Percentiles rank a stretch among this genome's conserved stretches.
Conservation (phyloP, 23 tunicate species). For the Ascidia mentula region DNA sequence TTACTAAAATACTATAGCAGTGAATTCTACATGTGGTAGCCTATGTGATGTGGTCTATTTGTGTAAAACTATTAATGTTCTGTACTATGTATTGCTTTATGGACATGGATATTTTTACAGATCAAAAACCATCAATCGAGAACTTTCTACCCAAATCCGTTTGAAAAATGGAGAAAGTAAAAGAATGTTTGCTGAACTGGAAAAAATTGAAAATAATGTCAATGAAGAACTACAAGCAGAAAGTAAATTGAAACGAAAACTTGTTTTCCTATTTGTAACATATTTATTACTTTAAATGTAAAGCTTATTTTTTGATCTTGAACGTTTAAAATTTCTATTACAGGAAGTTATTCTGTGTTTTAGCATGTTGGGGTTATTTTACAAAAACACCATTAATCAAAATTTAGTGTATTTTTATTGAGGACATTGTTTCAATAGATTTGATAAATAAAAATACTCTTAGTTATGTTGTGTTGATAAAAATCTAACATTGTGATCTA, state of each 20-base stretch:
- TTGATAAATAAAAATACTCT: no score
- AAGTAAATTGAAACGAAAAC: slow-evolving; percentile 67
- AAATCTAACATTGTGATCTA: no score
- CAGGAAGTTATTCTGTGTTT: no score
- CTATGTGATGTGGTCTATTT: not conserved
- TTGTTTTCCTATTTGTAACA: no score
- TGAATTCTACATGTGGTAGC: not conserved
- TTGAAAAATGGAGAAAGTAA: slow-evolving; percentile 21
- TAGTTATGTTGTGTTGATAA: no score
- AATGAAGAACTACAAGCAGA: slow-evolving; percentile 58
- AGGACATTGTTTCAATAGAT: no score
- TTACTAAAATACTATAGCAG: not conserved
- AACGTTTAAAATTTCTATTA: no score
- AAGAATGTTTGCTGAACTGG: slow-evolving; percentile 28
- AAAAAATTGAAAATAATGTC: slow-evolving; percentile 41
- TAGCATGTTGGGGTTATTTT: no score
- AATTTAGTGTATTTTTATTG: no score
- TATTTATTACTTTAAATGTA: no score
- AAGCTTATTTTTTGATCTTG: no score
- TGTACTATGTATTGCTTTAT: not conserved
- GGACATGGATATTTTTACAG: slow-evolving; percentile 27
- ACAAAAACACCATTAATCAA: no score
- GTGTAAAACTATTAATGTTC: not conserved
- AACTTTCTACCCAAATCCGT: slow-evolving; percentile 24
- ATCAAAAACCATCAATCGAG: slow-evolving; percentile 43